Conservation (phyloP, 2,113 vertebrate species). For the Pachycephala philippinensis region DNA sequence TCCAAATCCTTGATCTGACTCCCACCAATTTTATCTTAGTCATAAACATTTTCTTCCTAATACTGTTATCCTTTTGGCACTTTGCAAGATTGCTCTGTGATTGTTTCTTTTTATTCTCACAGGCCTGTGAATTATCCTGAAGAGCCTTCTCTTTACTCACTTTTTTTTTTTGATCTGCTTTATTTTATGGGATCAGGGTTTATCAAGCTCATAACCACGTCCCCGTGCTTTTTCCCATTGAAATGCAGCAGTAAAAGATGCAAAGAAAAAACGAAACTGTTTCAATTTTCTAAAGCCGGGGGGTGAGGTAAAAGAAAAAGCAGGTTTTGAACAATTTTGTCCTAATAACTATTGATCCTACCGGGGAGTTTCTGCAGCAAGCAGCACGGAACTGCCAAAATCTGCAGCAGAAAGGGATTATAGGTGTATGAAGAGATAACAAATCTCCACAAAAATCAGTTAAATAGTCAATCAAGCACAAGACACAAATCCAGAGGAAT, state of each 20-base stretch:
- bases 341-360: constrained; percentile 10
- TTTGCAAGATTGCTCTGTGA: not conserved
- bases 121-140: not conserved
- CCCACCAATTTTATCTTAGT: not conserved
- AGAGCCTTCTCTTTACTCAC: not conserved
- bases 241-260: not conserved
- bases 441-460: constrained; percentile 9
- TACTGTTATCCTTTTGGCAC: not conserved
- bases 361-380: not conserved
- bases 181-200: not conserved
- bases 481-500: constrained; percentile 24
- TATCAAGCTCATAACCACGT: not conserved
- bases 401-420: not conserved
- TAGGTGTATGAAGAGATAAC: not conserved
- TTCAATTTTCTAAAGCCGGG: not conserved
- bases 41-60: not conserved
- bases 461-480: not conserved
- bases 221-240: accelerated
- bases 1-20: not conserved
- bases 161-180: not conserved
- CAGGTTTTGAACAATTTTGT: not conserved
- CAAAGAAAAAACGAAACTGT: not conserved
- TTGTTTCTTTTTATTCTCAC: not conserved
- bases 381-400: not conserved
- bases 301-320: not conserved